Evolutionary conservation across 2,113 vertebrate species (phyloP), one percentile per base, ranked within the genome.

Genomic region (Pyxicephalus adspersus): DNA sequence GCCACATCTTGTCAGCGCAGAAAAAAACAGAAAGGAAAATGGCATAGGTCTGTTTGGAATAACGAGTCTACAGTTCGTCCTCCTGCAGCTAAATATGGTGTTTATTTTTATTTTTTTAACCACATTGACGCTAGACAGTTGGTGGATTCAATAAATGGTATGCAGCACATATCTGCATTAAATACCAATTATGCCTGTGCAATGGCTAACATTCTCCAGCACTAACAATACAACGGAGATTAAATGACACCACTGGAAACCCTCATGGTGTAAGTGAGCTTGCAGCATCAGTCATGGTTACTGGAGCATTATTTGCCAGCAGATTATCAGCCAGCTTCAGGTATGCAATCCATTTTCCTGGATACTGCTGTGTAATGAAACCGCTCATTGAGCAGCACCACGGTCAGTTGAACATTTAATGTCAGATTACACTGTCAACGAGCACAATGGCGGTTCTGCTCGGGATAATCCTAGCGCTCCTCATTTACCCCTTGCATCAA

Each of bases 251-350:
- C 77, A 71, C 51, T 58, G 60, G 31, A 80, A 63, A 63, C 66
- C 23, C 55, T 80, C 57, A 22, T 58, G 77, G 31, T 80, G 66
- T 51, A 31, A 63, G 55, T 6, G 77, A 31, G 31, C 26, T 55
- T 38, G 18, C 22, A 54, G 22, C 55, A 54, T 80, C 77, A 63
- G 66, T 71, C 66, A 80, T 63, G 65, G 66, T 68, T 67, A 60
- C 64, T 63, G 18, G 26, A 51, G 23, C 55, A 63, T 80, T 71
- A 29, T 64, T 61, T 63, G 66, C 66, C 50, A 16, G 77, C 52
- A 80, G 54, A 80, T 71, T 80, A 80, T 70, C 77, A 61, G 66
- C 57, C 19, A 63, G 55, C 67, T 80, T 50, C 66, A 80, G 77
- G 77, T 80, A 50, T 70, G 77, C 65, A 70, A 80, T 80, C 57